Conservation (phyloP, 2,797 vertebrate genomes). For the Myotis daubentonii region DNA sequence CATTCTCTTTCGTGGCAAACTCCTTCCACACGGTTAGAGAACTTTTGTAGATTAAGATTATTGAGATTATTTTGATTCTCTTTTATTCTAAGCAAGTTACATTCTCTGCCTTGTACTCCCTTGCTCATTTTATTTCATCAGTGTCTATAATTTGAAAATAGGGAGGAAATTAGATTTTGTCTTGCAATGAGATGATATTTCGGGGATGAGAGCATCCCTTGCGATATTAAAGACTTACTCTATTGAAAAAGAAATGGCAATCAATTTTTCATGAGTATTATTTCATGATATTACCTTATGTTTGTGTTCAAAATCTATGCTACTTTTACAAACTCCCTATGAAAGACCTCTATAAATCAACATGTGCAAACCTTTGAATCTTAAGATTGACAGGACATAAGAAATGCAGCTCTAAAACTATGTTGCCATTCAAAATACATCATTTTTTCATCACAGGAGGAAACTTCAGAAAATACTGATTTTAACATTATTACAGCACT, state of each 20-base stretch:
- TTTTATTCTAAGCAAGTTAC: slow-evolving; percentile 72
- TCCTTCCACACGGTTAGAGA: slow-evolving; percentile 17
- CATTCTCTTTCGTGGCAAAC: slow-evolving; percentile 50
- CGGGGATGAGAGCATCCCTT: slow-evolving; percentile 47
- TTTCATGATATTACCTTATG: slow-evolving; percentile 38
- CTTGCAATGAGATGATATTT: slow-evolving; percentile 55
- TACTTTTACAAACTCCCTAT: not conserved
- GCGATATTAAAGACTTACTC: slow-evolving; percentile 65
- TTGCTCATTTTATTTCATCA: slow-evolving; percentile 71
- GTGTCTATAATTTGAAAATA: slow-evolving; percentile 74
- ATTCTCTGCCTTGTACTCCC: slow-evolving; percentile 65
- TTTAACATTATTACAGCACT: not conserved
- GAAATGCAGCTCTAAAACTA: not conserved
- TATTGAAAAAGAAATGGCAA: slow-evolving; percentile 55
- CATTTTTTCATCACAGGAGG: not conserved
- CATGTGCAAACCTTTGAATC: slow-evolving; percentile 5
- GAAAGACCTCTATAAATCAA: slow-evolving; percentile 18
- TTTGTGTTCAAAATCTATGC: slow-evolving; percentile 18
- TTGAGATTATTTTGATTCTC: slow-evolving; percentile 68
- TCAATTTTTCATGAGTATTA: slow-evolving; percentile 50
- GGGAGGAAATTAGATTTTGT: slow-evolving; percentile 75
- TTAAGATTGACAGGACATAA: not conserved
- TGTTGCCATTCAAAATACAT: not conserved
- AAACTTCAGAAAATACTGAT: slow-evolving; percentile 63
- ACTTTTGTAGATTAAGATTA: slow-evolving; percentile 53